Evolutionary conservation across 2,888 invertebrate genomes (phyloP).

Genomic region (Eupithecia inturbata): DNA sequence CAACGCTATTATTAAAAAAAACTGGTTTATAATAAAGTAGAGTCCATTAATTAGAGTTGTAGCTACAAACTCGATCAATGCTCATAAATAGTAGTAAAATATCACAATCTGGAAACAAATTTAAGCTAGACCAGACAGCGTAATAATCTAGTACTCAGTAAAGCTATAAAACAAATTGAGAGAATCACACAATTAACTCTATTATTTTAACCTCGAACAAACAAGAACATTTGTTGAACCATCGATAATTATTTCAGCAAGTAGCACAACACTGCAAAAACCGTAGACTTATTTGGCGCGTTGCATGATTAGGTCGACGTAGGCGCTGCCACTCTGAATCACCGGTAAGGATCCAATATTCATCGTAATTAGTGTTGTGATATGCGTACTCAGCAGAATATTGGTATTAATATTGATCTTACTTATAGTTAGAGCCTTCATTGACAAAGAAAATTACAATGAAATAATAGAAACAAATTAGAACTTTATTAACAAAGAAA

Average conservation of each 20-base stretch:
- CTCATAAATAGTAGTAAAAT: not conserved
- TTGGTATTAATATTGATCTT: not conserved
- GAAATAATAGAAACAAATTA: too few species aligned
- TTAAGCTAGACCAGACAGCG: not conserved
- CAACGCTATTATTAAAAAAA: not conserved
- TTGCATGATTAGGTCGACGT: conserved; percentile 63
- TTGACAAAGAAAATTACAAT: too few species aligned
- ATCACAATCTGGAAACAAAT: not conserved
- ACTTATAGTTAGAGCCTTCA: too few species aligned
- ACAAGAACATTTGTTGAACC: too few species aligned
- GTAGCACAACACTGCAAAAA: conserved; percentile 44
- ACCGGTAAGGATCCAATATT: conserved; percentile 55
- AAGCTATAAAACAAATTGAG: too few species aligned
- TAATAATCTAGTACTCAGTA: too few species aligned
- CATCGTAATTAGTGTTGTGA: conserved; percentile 64
- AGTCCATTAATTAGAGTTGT: not conserved
- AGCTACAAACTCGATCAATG: not conserved
- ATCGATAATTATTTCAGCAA: conserved; percentile 18
- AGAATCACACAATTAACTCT: too few species aligned
- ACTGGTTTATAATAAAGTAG: not conserved
- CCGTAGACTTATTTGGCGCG: conserved; percentile 63
- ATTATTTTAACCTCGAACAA: too few species aligned
- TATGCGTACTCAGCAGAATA: not conserved
- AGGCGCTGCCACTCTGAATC: conserved; percentile 64
- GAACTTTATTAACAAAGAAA: too few species aligned